Base-by-base conservation (phyloP, 2,113 vertebrate genomes). In the Sphyrna mokarran region DNA sequence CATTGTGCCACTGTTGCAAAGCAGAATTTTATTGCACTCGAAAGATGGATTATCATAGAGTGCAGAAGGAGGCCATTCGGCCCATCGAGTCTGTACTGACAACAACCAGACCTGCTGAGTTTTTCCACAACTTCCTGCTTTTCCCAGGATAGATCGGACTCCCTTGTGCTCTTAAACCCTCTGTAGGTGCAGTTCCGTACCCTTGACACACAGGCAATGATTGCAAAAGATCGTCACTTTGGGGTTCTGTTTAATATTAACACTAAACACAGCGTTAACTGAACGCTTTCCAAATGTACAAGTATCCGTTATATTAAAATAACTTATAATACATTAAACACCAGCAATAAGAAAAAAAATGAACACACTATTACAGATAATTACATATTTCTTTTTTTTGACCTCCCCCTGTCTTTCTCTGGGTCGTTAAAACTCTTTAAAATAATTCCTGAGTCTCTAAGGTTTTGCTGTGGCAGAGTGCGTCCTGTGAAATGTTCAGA, bases 251-350 rank as follows among this genome's bases (percentile, higher is more conserved):
- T 72, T 70, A 72, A 70, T 95, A 95, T 72, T 70, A 48, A 40
- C 68, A 43, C 66, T 37, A 37, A 48, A 95, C 68, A 95, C 43
- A 72, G 48, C 26, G 16, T 69, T 40, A 94, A 20, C 6, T n/a
- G 29, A 37, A 94, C 22, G 37, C 61, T 94, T 69, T 40, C 61
- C 23, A 40, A 69, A 37, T 69, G 90, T 69, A 95, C 68, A 95
- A 95, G 68, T 54, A 72, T 95, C 69, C 43, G 23, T 95, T 72
- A 95, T 95, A 95, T 95, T 95, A 95, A 95, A 95, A 95, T 95
- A 95, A 95, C 68, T 95, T 95, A 95, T 95, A 48, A 95, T 95
- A 72, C 94, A 95, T 95, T 95, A 95, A 48, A 93, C 58, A 93
- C 63, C 58, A 29, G 54, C 86, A 61, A 89, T 48, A 90, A 33